Percentiles rank a stretch among this genome's conserved stretches.
These are phyloP conservation scores for Pantherophis guttatus DNA, from an alignment of 2,113 vertebrate species.

Conservation along the genomic window DNA sequence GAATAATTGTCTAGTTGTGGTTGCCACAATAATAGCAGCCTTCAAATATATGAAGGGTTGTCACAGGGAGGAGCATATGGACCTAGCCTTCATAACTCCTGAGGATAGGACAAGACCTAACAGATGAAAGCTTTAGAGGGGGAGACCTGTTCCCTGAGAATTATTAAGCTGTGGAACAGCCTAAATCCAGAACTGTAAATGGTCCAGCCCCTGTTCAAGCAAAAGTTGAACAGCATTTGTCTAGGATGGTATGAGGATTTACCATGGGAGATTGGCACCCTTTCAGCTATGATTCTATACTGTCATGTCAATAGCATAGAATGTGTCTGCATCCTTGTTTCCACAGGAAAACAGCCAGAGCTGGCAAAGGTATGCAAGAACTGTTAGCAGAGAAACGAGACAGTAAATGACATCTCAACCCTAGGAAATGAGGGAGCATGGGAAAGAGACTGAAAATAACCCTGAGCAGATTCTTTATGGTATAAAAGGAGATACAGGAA, in stretches of 20 bases:
- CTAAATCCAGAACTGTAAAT: not conserved
- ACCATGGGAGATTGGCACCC: not conserved
- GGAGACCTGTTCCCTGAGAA: not conserved
- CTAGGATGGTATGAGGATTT: not conserved
- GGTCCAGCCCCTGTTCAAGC: not conserved
- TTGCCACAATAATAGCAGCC: not conserved
- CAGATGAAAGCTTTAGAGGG: not conserved
- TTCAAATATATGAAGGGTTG: not conserved
- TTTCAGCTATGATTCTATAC: not conserved
- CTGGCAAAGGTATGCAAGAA: not conserved
- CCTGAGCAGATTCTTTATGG: not conserved
- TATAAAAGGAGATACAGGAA: not conserved
- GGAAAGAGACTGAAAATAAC: not conserved
- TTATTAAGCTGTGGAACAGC: not conserved
- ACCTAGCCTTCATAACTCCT: not conserved
- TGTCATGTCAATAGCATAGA: not conserved
- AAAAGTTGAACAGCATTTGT: not conserved
- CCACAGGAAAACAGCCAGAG: not conserved
- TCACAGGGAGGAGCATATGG: not conserved
- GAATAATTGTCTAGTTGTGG: not conserved
- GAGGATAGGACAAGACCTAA: not conserved
- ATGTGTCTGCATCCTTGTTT: not conserved
- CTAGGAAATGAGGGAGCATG: not conserved
- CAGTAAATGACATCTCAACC: not conserved
- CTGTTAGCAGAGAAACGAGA: not conserved